These are phyloP conservation scores for Drosophila subobscura DNA, from an alignment of 1,140 invertebrate genomes.

Conservation along the genomic window DNA sequence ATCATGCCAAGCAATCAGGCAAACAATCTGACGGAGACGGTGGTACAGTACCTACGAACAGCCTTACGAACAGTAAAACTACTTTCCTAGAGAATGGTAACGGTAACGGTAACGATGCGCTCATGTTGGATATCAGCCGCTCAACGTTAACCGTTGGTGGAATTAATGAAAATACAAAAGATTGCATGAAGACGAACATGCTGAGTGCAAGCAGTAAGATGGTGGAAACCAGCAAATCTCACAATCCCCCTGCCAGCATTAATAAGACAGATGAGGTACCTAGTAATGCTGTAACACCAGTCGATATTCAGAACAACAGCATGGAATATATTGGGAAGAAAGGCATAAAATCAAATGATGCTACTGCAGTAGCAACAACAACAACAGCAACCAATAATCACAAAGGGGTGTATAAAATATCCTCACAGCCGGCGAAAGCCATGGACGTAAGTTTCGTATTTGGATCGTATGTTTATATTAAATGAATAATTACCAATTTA, in stretches of 20 bases:
- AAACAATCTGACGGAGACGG: constrained; percentile 30
- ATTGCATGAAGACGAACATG: constrained; percentile 13
- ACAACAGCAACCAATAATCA: constrained; percentile 32
- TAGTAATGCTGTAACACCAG: constrained; percentile 15
- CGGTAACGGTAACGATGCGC: constrained; percentile 49
- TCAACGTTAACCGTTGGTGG: constrained; percentile 17
- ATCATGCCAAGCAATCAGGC: constrained; percentile 28
- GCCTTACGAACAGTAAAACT: constrained; percentile 1
- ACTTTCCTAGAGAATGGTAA: constrained; percentile 46
- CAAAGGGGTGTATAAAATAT: constrained; percentile 29
- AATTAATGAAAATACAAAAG: no score
- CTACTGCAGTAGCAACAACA: constrained; percentile 1
- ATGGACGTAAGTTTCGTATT: constrained; percentile 47
- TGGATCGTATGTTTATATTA: no score
- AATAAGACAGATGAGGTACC: constrained; percentile 37
- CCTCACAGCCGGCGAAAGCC: constrained; percentile 44
- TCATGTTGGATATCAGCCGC: constrained; percentile 35
- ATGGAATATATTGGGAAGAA: constrained; percentile 43
- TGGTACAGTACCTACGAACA: background rate
- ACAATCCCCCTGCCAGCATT: constrained; percentile 31
- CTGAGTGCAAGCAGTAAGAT: constrained; percentile 11
- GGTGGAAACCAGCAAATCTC: constrained; percentile 20
- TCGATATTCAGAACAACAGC: constrained; percentile 1
- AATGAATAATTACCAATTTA: background rate
- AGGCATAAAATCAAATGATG: constrained; percentile 45